Evolutionary conservation across 2,888 invertebrate species (phyloP).

Genomic region (Drosophila nigritarsus): DNA sequence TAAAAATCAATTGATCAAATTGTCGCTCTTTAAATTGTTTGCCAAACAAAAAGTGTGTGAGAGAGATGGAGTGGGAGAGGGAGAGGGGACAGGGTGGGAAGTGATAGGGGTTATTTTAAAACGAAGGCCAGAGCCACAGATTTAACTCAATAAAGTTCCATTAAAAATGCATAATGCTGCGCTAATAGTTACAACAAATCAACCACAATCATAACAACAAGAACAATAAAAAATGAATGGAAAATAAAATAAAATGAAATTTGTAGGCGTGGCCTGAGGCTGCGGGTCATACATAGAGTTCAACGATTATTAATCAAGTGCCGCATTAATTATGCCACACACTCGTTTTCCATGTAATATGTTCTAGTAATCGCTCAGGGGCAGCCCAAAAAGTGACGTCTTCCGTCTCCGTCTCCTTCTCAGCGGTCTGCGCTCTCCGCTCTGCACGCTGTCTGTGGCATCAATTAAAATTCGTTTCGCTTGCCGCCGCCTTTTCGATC

Average conservation of each 20-base stretch:
- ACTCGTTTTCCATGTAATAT: slow-evolving; percentile 37
- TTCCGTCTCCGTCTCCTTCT: not conserved
- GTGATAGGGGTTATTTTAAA: slow-evolving; percentile 50
- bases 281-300: slow-evolving; percentile 68
- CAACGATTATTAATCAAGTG: slow-evolving; percentile 80
- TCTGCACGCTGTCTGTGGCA: slow-evolving; percentile 57
- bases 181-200: slow-evolving; percentile 74
- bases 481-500: slow-evolving; percentile 47
- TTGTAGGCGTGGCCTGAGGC: slow-evolving; percentile 49
- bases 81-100: too few species aligned
- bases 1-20: slow-evolving; percentile 65
- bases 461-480: slow-evolving; percentile 80
- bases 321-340: slow-evolving; percentile 68
- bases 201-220: slow-evolving; percentile 41
- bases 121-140: slow-evolving; percentile 60
- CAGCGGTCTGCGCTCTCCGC: too few species aligned
- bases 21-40: slow-evolving; percentile 47
- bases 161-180: slow-evolving; percentile 63
- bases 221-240: slow-evolving; percentile 17
- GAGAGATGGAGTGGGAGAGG: too few species aligned
- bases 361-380: slow-evolving; percentile 40
- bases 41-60: slow-evolving; percentile 19
- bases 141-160: slow-evolving; percentile 70
- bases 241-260: slow-evolving; percentile 19
- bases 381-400: slow-evolving; percentile 38